These are phyloP conservation scores for Amblyraja radiata DNA, from an alignment of 2,797 vertebrate species.

Conservation along the genomic window DNA sequence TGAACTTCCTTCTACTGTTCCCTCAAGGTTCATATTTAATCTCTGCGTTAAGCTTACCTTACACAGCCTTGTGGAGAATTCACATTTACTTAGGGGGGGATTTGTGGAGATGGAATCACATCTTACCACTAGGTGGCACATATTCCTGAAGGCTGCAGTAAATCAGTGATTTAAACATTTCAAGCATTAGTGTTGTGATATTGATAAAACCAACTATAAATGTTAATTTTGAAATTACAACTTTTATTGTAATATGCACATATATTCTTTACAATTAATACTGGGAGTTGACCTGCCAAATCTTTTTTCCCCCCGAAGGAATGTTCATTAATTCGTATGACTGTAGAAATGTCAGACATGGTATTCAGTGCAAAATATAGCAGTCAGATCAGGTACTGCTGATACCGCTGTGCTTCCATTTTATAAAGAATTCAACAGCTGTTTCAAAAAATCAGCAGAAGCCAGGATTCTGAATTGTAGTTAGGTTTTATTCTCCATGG, in stretches of 20 bases:
- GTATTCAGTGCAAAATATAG: slow-evolving; percentile 43
- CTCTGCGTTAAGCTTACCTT: not conserved
- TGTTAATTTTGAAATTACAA: slow-evolving; percentile 8
- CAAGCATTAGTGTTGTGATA: not conserved
- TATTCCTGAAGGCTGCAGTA: not conserved
- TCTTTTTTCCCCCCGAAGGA: not conserved
- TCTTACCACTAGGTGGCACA: slow-evolving; percentile 18
- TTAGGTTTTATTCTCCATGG: slow-evolving; percentile 2
- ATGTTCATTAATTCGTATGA: slow-evolving; percentile 29
- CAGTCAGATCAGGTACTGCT: slow-evolving; percentile 47
- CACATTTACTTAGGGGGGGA: not conserved
- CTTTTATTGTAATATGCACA: slow-evolving; percentile 28
- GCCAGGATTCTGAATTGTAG: not conserved
- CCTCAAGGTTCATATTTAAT: not conserved
- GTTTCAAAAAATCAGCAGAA: slow-evolving; percentile 16
- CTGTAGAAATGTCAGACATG: slow-evolving; percentile 26
- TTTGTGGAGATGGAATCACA: not conserved
- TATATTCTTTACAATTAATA: slow-evolving; percentile 23
- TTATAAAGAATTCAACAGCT: slow-evolving; percentile 20
- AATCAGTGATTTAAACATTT: not conserved
- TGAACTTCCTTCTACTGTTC: not conserved
- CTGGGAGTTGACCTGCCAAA: slow-evolving; percentile 1
- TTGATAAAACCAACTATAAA: slow-evolving; percentile 12
- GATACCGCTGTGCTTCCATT: slow-evolving; percentile 39
- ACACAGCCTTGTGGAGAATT: not conserved